Conservation (phyloP, 2,888 invertebrate species). For the Tetranychus truncatus region DNA sequence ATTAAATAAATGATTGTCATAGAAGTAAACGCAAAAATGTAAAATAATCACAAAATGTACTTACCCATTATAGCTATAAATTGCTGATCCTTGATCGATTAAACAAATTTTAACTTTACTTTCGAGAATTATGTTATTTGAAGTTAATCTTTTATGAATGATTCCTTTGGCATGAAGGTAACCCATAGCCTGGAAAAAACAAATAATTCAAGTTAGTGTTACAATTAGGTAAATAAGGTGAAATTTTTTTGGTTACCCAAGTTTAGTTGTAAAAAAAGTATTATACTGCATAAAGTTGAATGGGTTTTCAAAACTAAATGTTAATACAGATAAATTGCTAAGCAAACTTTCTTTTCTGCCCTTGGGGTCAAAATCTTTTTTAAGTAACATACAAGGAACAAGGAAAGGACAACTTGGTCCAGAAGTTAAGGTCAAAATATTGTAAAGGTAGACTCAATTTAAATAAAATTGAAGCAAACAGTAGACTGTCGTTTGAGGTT, state of each 20-base stretch:
- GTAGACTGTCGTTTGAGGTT: too few species aligned
- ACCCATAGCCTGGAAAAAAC: conserved; percentile 32
- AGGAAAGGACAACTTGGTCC: too few species aligned
- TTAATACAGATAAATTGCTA: too few species aligned
- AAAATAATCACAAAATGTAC: background rate
- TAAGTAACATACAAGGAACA: too few species aligned
- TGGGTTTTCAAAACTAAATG: too few species aligned
- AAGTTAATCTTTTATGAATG: conserved; percentile 33
- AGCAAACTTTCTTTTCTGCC: too few species aligned
- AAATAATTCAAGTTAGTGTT: background rate
- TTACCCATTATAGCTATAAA: conserved; percentile 30
- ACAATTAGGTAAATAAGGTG: too few species aligned
- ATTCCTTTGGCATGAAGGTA: conserved; percentile 38
- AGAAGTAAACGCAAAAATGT: conserved; percentile 12
- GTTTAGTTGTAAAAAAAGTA: too few species aligned
- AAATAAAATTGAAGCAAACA: background rate
- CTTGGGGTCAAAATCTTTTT: too few species aligned
- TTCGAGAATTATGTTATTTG: conserved; percentile 35
- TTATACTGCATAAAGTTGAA: too few species aligned
- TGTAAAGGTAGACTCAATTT: background rate
- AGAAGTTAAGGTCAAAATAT: background rate
- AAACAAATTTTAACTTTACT: conserved; percentile 34
- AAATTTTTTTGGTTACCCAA: too few species aligned
- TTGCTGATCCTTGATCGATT: conserved; percentile 34
- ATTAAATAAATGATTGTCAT: background rate